Evolutionary conservation across 2,113 vertebrate genomes (phyloP).

Genomic region (Carassius auratus): DNA sequence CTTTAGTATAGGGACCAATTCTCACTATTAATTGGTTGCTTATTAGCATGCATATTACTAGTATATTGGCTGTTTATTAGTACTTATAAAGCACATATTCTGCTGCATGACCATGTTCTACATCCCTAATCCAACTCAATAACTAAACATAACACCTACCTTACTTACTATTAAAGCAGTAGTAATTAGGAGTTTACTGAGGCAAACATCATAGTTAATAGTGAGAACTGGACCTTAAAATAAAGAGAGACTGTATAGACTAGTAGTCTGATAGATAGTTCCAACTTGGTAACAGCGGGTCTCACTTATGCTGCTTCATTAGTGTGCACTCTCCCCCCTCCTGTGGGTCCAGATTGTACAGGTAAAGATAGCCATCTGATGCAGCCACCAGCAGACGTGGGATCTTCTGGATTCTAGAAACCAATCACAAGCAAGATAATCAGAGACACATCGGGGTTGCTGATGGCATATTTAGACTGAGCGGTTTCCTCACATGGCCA

Average conservation of each 20-base stretch:
- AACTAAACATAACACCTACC: too few species aligned
- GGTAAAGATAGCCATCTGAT: conserved; percentile 93
- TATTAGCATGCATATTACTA: too few species aligned
- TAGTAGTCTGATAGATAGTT: neutral
- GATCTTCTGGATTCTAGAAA: conserved; percentile 93
- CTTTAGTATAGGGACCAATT: too few species aligned
- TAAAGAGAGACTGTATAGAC: neutral
- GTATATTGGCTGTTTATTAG: too few species aligned
- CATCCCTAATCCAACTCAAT: too few species aligned
- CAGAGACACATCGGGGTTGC: neutral
- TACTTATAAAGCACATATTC: too few species aligned
- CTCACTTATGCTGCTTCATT: conserved; percentile 87
- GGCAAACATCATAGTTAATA: too few species aligned
- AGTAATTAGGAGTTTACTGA: too few species aligned
- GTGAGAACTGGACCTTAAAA: too few species aligned
- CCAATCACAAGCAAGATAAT: conserved; percentile 11
- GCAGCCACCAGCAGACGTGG: conserved; percentile 92
- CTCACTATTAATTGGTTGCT: too few species aligned
- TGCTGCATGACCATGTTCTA: too few species aligned
- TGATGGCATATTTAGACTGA: neutral
- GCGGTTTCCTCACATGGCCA: conserved; percentile 85
- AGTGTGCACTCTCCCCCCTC: conserved; percentile 96
- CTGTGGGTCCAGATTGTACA: conserved; percentile 98
- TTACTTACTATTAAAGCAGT: too few species aligned
- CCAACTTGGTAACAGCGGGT: neutral